A percentile compares a stretch with the other conserved stretches of the same genome.
These are phyloP conservation scores for Emydura subglobosa DNA, from an alignment of 2,113 vertebrate species.

Conservation along the genomic window DNA sequence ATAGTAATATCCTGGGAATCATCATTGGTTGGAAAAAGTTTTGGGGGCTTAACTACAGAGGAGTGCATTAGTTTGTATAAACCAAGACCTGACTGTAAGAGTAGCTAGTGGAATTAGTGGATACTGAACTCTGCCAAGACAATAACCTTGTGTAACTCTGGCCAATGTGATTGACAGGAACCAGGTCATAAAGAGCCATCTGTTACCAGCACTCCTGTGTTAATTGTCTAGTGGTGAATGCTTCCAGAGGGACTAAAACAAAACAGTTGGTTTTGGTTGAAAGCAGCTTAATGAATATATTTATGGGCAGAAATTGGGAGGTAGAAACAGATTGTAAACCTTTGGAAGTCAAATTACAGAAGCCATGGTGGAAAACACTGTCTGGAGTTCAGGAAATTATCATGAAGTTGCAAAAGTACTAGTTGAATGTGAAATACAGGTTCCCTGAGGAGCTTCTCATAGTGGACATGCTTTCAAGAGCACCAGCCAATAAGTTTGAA, in stretches of 20 bases:
- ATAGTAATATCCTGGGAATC: background rate
- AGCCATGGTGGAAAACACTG: background rate
- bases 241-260: background rate
- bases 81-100: background rate
- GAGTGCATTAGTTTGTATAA: background rate
- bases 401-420: background rate
- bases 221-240: accelerated
- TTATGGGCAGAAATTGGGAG: background rate
- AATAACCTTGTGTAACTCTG: background rate
- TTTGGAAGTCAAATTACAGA: background rate
- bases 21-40: accelerated
- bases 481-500: background rate
- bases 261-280: background rate
- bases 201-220: background rate
- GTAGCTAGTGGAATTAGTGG: accelerated
- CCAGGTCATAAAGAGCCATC: background rate
- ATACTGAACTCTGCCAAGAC: background rate
- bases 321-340: background rate
- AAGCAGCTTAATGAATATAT: background rate
- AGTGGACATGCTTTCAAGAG: background rate
- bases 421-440: background rate
- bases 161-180: background rate
- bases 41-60: background rate
- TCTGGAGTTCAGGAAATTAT: background rate
- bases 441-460: background rate